Evolutionary conservation across 2,113 vertebrate species (phyloP), one percentile per base, ranked within the genome.

Genomic region (Hippocampus guttulatus): DNA sequence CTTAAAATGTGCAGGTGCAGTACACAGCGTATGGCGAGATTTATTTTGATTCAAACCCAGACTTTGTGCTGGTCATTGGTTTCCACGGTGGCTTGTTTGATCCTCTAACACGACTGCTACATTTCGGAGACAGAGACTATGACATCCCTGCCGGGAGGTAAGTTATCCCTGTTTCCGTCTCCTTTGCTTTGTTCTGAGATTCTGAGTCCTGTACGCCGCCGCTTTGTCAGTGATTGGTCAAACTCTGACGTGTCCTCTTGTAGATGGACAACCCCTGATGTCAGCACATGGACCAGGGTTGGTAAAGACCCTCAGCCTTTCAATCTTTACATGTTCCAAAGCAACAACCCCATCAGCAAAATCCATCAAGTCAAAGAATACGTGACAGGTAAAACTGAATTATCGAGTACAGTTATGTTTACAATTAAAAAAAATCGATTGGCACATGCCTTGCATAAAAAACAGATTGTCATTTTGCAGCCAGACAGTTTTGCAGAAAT

Each of bases 341-440:
- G 98, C 81, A 99, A 99, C 87, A 98, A 99, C 75, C 97, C 97
- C 9, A 93, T 97, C 79, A 98, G 97, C 91, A 98, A 98, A 89
- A 94, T 98, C 71, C 95, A 98, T 0, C 94, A 98, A 68, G 94
- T 98, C 75, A 98, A 98, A 88, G 96, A 98, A 78, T 99, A 99
- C 47, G 95, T 99, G 78, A 98, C 97, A 95, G 97, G 97, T 98
- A 92, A 90, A 40, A 21, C 52, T 43, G 21, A 43, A 10, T 41
- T 3, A 7, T 54, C 21, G 14, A 21, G 18, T 30, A 49, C 16
- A 40, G 16, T 23, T 40, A 68, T 12, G 5, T 20, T 20, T 11
- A 27, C 14, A 4, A 58, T 57, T 23, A 5, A 58, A 23, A 54
- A 23, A 33, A 23, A n/a, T 55, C 10, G 8, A 55, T 23, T 55